A percentile compares a stretch with the other conserved stretches of the same genome.
phyloP scores from a whole-genome alignment of 1,140 invertebrate genomes.

The Heterodera carotae region DNA sequence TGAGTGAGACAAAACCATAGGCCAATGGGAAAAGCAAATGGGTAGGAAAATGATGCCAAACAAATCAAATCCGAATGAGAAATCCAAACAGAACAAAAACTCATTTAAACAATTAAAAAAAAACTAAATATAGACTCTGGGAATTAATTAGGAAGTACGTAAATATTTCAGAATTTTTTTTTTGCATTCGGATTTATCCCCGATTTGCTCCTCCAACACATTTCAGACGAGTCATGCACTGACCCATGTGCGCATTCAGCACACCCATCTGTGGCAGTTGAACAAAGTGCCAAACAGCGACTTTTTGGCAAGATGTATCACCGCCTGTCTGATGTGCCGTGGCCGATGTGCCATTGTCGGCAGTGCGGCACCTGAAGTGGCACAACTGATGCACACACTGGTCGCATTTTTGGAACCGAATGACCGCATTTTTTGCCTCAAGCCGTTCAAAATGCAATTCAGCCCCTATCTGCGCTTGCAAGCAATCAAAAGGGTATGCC shows the following conservation, averaged over 20 bases:
- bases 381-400: constrained; percentile 33
- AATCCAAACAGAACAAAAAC: too few relatives aligned
- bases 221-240: background rate
- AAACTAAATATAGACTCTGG: too few relatives aligned
- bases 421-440: constrained; percentile 33
- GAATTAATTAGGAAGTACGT: too few relatives aligned
- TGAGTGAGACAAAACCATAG: too few relatives aligned
- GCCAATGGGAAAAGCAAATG: too few relatives aligned
- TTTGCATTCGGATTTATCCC: too few relatives aligned
- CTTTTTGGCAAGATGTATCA: constrained; percentile 36
- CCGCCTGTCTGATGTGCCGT: constrained; percentile 38
- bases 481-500: constrained; percentile 38
- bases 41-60: too few relatives aligned
- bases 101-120: background rate
- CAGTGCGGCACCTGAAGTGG: constrained; percentile 26
- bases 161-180: too few relatives aligned
- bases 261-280: constrained; percentile 33
- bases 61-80: too few relatives aligned
- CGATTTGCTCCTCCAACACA: background rate
- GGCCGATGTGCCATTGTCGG: constrained; percentile 39
- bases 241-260: constrained; percentile 22
- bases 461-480: constrained; percentile 40
- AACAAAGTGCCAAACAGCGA: background rate
- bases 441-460: constrained; percentile 31
- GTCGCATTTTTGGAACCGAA: constrained; percentile 31